Percentiles rank a stretch among this genome's conserved stretches.
Conservation (phyloP, 1,140 invertebrate species). For the Scylla paramamosain region DNA sequence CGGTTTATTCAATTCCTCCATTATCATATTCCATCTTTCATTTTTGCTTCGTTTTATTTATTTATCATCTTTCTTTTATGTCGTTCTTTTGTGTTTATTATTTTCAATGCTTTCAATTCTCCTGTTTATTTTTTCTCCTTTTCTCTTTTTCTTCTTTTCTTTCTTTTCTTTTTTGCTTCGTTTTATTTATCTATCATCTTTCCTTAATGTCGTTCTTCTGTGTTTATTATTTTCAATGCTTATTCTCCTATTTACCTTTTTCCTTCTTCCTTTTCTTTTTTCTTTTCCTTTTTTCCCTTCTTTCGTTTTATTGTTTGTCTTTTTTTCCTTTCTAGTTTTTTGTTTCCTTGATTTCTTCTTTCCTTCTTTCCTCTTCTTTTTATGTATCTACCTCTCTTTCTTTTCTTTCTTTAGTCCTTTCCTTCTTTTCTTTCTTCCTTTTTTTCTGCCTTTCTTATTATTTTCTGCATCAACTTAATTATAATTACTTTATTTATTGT, state of each 20-base stretch:
- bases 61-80: too few relatives aligned
- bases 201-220: background rate
- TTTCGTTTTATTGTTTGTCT: background rate
- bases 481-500: too few relatives aligned
- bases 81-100: background rate
- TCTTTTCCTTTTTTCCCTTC: background rate
- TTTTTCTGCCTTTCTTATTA: too few relatives aligned
- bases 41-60: too few relatives aligned
- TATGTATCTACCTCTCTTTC: background rate
- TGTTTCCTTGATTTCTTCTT: background rate
- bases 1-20: too few relatives aligned
- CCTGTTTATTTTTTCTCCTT: background rate
- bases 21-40: too few relatives aligned
- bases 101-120: background rate
- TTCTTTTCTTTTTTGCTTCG: background rate
- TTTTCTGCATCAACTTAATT: too few relatives aligned
- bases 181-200: background rate
- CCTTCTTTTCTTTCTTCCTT: too few relatives aligned
- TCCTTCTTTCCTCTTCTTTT: background rate
- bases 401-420: background rate
- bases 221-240: too few relatives aligned
- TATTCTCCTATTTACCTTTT: too few relatives aligned
- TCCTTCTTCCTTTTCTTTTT: too few relatives aligned
- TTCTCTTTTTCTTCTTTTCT: background rate
- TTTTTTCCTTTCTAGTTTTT: background rate